Evolutionary conservation across 1,140 invertebrate genomes (phyloP), one percentile per base, ranked within the genome.

Genomic region (Homarus americanus): DNA sequence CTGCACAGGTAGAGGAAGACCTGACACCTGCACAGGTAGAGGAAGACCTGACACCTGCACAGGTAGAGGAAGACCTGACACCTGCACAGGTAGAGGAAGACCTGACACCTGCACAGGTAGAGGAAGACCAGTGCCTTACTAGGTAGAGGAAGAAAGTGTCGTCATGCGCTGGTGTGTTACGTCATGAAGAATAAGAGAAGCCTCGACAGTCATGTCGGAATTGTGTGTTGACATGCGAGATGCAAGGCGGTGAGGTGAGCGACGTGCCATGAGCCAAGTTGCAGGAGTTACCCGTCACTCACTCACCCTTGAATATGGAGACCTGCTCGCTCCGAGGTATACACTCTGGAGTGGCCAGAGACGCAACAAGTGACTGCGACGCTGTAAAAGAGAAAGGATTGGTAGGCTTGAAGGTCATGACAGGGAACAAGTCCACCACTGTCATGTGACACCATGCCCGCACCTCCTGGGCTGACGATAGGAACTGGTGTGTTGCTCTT

Each of bases 171-270:
- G 80, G 41, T 32, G 28, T 53, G 58, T 63, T 49, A 44, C 34
- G 32, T 5, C 34, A 28, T 53, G 20, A 10, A 20, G 80, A 32
- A 28, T 75, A 12, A 41, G 75, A 41, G 0, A 38, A 49, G 76
- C 76, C 75, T 41, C 5, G 75, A 78, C 15, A 79, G 41, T 28
- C 15, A 79, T 41, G 41, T 44, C 15, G 49, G 76, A 85, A 28
- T 32, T 40, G 83, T 41, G 83, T 40, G 40, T 66, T 53, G 44
- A 75, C 83, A 85, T 85, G 83, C 83, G 24, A 53, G 66, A 79
- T 49, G 83, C 83, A 85, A 79, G 38, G 83, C 83, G 17, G 83
- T 85, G 83, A 73, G 72, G 41, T 85, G 83, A 75, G 83, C 72
- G 40, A 75, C 69, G 72, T 75, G 69, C 41, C 49, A 41, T 17